These are phyloP conservation scores for Panagrolaimus sp. DNA, from an alignment of 1,140 invertebrate genomes.

Conservation along the genomic window DNA sequence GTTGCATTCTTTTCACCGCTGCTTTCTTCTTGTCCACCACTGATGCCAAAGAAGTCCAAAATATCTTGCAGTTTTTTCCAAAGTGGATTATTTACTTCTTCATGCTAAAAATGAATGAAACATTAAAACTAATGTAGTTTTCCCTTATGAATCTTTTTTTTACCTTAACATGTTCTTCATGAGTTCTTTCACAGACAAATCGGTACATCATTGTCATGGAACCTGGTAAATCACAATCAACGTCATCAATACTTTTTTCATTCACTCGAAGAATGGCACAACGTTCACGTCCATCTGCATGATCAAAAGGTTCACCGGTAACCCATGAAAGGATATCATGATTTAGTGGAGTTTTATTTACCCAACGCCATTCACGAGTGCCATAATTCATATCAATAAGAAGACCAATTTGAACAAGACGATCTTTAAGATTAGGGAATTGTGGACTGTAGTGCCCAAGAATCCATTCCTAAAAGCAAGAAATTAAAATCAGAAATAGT, in stretches of 20 bases:
- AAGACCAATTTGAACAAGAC: conserved; percentile 47
- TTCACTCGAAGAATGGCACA: conserved; percentile 43
- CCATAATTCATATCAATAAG: conserved; percentile 14
- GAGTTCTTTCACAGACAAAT: conserved; percentile 43
- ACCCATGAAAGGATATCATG: conserved; percentile 30
- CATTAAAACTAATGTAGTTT: not conserved
- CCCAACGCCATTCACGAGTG: conserved; percentile 38
- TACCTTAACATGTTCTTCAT: conserved; percentile 42
- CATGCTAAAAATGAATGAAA: conserved; percentile 34
- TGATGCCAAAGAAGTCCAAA: conserved; percentile 44
- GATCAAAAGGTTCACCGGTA: conserved; percentile 41
- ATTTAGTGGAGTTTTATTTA: conserved; percentile 31
- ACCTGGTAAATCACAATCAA: conserved; percentile 43
- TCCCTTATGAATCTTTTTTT: not conserved
- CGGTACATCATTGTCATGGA: conserved; percentile 25
- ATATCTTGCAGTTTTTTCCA: conserved; percentile 53
- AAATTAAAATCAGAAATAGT: conserved; percentile 1
- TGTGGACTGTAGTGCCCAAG: conserved; percentile 40
- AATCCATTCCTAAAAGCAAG: conserved; percentile 39
- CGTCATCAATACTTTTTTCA: conserved; percentile 29
- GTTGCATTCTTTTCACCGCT: conserved; percentile 21
- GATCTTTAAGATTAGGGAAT: conserved; percentile 32
- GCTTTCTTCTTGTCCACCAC: conserved; percentile 13
- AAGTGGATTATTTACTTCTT: conserved; percentile 45
- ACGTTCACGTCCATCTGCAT: conserved; percentile 40